A percentile compares a stretch with the other conserved stretches of the same genome.
phyloP scores from a whole-genome alignment of 2,113 vertebrate species.

The Macrotis lagotis region DNA sequence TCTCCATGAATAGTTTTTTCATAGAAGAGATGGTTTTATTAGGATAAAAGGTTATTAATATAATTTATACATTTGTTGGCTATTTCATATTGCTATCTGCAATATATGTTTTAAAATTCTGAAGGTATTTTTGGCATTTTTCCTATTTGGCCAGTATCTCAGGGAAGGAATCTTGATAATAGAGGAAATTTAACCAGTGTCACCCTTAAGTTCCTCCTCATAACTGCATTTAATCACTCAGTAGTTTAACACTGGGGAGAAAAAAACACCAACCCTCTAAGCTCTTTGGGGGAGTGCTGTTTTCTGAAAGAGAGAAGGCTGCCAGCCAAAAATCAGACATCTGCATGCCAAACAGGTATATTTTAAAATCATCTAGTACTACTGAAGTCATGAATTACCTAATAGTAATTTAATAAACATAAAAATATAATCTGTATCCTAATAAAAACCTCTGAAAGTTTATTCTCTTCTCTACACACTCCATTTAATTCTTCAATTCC shows the following conservation, averaged over 20 bases:
- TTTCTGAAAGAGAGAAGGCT: slow-evolving; percentile 64
- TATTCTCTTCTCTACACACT: slow-evolving; percentile 62
- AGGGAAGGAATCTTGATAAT: slow-evolving; percentile 27
- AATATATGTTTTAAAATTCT: slow-evolving; percentile 69
- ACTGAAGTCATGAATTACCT: slow-evolving; percentile 58
- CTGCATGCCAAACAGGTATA: slow-evolving; percentile 58
- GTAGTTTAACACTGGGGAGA: slow-evolving; percentile 64
- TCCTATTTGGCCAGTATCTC: slow-evolving; percentile 73
- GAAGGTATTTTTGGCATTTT: slow-evolving; percentile 71
- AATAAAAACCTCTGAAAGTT: slow-evolving; percentile 72
- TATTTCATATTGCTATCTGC: slow-evolving; percentile 64
- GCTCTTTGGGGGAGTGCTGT: slow-evolving; percentile 70
- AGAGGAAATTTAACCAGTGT: slow-evolving; percentile 25
- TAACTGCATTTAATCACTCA: slow-evolving; percentile 47
- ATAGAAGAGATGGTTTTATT: slow-evolving; percentile 82
- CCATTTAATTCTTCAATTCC: slow-evolving; percentile 75
- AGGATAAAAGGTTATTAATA: slow-evolving; percentile 77
- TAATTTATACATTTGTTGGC: slow-evolving; percentile 54
- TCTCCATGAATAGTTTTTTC: slow-evolving; percentile 37
- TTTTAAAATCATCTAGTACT: slow-evolving; percentile 60
- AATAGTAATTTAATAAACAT: slow-evolving; percentile 66
- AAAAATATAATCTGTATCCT: slow-evolving; percentile 53
- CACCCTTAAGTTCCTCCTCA: slow-evolving; percentile 37
- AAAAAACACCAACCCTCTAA: slow-evolving; percentile 46
- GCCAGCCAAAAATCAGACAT: slow-evolving; percentile 54